These are phyloP conservation scores for Vanessa atalanta DNA, from an alignment of 1,140 invertebrate species.

Conservation along the genomic window DNA sequence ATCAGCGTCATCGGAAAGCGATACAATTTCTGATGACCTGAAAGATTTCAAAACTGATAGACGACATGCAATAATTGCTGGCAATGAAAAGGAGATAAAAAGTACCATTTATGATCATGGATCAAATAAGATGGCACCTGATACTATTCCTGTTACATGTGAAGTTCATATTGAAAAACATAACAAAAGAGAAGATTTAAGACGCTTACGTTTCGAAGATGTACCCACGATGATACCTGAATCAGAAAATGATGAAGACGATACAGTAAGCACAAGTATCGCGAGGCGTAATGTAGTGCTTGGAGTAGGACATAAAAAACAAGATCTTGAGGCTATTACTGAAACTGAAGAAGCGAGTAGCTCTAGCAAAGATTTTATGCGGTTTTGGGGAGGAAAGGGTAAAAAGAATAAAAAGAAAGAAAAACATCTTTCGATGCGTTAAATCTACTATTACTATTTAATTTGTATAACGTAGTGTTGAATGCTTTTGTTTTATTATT, in stretches of 20 bases:
- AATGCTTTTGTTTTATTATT: background rate
- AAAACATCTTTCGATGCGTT: slow-evolving; percentile 24
- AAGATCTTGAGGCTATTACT: slow-evolving; percentile 25
- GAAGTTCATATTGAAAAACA: slow-evolving; percentile 32
- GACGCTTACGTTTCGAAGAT: slow-evolving; percentile 62
- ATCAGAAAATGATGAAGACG: slow-evolving; percentile 31
- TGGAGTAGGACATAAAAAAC: slow-evolving; percentile 23
- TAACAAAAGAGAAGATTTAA: slow-evolving; percentile 25
- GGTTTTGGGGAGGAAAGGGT: slow-evolving; percentile 50
- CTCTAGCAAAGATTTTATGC: slow-evolving; percentile 46
- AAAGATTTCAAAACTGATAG: slow-evolving; percentile 12
- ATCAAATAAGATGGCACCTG: background rate
- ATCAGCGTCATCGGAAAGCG: slow-evolving; percentile 13
- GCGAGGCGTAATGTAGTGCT: slow-evolving; percentile 31
- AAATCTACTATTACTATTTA: background rate
- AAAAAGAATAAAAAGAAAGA: slow-evolving; percentile 50
- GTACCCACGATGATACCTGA: slow-evolving; percentile 49
- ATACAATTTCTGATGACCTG: background rate
- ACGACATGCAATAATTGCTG: slow-evolving; percentile 6
- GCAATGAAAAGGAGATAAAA: slow-evolving; percentile 57
- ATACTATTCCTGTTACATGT: slow-evolving; percentile 12
- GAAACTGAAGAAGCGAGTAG: slow-evolving; percentile 23
- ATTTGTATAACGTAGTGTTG: background rate
- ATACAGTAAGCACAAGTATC: slow-evolving; percentile 6
- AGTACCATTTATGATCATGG: slow-evolving; percentile 48